These are phyloP conservation scores for Portunus trituberculatus DNA, from an alignment of 1,140 invertebrate genomes.

Conservation along the genomic window DNA sequence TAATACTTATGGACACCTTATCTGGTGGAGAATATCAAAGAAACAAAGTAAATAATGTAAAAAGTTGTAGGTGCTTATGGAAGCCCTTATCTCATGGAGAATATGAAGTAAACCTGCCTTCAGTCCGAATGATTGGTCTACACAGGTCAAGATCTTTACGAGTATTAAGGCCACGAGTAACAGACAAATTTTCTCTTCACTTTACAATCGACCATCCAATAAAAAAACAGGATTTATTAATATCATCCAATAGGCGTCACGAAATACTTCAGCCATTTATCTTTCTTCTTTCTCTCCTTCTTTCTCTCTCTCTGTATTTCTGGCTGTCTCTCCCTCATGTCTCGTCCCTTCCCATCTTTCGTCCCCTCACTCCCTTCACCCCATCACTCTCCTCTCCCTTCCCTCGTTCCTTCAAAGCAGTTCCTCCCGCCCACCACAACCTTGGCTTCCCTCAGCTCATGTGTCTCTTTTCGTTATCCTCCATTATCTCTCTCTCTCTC, in stretches of 20 bases:
- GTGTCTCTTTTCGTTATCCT: background rate
- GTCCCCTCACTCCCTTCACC: background rate
- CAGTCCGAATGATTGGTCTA: too few species aligned
- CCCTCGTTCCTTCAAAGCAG: background rate
- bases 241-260: too few species aligned
- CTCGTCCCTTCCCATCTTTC: background rate
- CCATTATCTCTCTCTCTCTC: slow-evolving; percentile 26
- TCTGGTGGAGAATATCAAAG: too few species aligned
- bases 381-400: background rate
- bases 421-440: background rate
- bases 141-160: too few species aligned
- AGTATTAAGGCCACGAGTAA: background rate
- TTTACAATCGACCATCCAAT: background rate
- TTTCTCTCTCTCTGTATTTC: background rate
- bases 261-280: background rate
- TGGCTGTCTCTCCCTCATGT: background rate
- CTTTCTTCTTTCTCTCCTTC: background rate
- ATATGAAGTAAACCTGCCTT: too few species aligned
- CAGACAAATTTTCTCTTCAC: background rate
- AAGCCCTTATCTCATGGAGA: too few species aligned
- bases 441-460: background rate
- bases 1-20: too few species aligned
- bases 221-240: background rate
- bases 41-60: background rate
- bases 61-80: too few species aligned